phyloP scores from a whole-genome alignment of 2,113 vertebrate genomes.

The Mus musculus region GRCm39 chr16:28306001-28306500 shows the following conservation, averaged over 20 bases:
- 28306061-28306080: not conserved
- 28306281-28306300: accelerated
- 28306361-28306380: not conserved
- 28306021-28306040: too few species aligned
- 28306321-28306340: accelerated
- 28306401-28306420: not conserved
- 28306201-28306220: not conserved
- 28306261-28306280: not conserved
- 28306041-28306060: too few species aligned
- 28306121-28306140: not conserved
- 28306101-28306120: not conserved
- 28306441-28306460: not conserved
- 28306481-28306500: not conserved
- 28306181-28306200: not conserved
- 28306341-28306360: accelerated
- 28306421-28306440: not conserved
- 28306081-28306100: not conserved
- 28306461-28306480: not conserved
- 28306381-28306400: not conserved
- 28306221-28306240: not conserved
- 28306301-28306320: not conserved
- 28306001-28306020: too few species aligned
- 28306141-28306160: not conserved
- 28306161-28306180: not conserved
- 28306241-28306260: not conserved